Evolutionary conservation across 1,140 invertebrate genomes (phyloP).

Genomic region (Ridgeia piscesae): DNA sequence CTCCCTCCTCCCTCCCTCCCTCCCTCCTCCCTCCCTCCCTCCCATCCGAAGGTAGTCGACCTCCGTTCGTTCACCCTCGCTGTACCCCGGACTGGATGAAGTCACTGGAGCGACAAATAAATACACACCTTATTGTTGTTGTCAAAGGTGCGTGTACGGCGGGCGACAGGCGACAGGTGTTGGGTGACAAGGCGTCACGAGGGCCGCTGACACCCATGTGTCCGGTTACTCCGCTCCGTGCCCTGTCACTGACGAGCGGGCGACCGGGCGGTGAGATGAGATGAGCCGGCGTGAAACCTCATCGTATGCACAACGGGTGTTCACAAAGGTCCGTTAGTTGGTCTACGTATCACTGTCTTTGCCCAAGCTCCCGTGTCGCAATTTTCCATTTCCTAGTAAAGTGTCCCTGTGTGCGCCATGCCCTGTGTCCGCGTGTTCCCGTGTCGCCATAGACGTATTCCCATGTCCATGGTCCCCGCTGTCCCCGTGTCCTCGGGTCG

Average conservation of each 20-base stretch:
- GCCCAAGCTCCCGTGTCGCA: no score
- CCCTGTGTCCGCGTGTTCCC: not conserved
- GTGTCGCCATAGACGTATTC: not conserved
- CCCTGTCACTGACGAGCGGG: not conserved
- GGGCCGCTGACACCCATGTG: not conserved
- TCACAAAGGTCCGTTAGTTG: not conserved
- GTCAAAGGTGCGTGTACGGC: not conserved
- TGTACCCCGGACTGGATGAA: not conserved
- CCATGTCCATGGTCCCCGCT: not conserved
- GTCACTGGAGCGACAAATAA: not conserved
- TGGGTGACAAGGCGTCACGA: not conserved
- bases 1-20: no score
- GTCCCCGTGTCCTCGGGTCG: no score
- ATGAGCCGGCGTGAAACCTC: not conserved
- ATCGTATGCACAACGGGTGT: slow-evolving; percentile 3
- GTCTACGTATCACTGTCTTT: not conserved
- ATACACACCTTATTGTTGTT: not conserved
- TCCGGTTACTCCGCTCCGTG: not conserved
- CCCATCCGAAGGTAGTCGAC: not conserved
- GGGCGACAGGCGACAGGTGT: not conserved
- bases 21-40: no score
- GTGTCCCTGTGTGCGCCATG: no score
- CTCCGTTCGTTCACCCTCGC: not conserved
- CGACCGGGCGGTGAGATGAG: not conserved
- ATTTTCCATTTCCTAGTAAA: no score